A percentile compares a stretch with the other conserved stretches of the same genome.
These are phyloP conservation scores for Caranx ignobilis DNA, from an alignment of 2,113 vertebrate species.

Conservation along the genomic window DNA sequence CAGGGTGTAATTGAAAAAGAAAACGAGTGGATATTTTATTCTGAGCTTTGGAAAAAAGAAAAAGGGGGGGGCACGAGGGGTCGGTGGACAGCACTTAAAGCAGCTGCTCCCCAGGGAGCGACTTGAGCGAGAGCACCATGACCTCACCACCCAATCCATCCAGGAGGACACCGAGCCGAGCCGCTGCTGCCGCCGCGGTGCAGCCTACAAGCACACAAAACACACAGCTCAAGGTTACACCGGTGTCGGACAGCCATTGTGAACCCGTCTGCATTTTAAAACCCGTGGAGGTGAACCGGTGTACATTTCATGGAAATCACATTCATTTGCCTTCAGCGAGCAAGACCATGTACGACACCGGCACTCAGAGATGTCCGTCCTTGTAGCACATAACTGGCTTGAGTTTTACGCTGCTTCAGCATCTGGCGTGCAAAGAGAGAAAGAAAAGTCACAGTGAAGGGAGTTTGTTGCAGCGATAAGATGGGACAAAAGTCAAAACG, in stretches of 20 bases:
- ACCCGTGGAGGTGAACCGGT: conserved; percentile 3
- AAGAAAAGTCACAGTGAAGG: too few relatives aligned
- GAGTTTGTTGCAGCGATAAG: too few relatives aligned
- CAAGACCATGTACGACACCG: conserved; percentile 35
- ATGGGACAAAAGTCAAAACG: too few relatives aligned
- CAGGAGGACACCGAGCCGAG: neutral
- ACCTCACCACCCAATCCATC: conserved; percentile 34
- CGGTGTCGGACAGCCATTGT: conserved; percentile 12
- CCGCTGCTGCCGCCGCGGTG: neutral
- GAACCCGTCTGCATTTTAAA: conserved; percentile 50
- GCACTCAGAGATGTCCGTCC: conserved; percentile 60
- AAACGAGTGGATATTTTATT: conserved; percentile 30
- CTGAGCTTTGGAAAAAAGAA: neutral
- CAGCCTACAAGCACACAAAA: conserved; percentile 9
- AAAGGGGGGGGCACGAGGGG: neutral
- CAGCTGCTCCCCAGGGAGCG: conserved; percentile 31
- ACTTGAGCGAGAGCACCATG: neutral
- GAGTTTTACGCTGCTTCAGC: conserved; percentile 22
- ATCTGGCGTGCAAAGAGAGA: neutral
- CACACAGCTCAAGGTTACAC: conserved; percentile 49
- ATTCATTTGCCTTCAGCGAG: conserved; percentile 40
- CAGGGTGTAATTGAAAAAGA: conserved; percentile 43
- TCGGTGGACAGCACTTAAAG: conserved; percentile 49
- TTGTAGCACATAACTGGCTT: conserved; percentile 63
- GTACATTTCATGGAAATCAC: conserved; percentile 47